Evolutionary conservation across 2,113 vertebrate species (phyloP), one percentile per base, ranked within the genome.

Genomic region (Eulemur macaco): DNA sequence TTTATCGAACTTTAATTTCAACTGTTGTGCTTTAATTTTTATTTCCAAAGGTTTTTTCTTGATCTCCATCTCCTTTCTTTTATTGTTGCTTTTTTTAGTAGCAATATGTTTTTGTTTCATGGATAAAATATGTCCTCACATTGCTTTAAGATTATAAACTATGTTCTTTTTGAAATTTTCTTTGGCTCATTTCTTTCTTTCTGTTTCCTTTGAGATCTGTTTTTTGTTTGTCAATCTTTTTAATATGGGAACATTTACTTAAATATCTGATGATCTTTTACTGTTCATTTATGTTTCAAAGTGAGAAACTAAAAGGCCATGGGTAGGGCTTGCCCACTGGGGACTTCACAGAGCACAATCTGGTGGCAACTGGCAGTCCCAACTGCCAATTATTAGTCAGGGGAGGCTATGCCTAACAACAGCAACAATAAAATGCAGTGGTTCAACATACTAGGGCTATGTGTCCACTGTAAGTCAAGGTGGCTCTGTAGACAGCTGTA

Each of bases 121-220:
- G 42, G 17, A 91, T 63, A 76, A 88, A 88, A 73, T 63, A 85
- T 25, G 45, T 95, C 56, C 31, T 96, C 13, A 92, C 11, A 94
- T 68, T 50, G 12, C 25, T 34, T n/a, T 89, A 37, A 37, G 17
- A 14, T 68, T 89, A 82, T 50, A 95, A 88, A 88, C 42, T 45
- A 60, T 5, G 63, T 54, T 74, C 13, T 31, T 83, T 93, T 93
- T 47, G 2, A 11, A 86, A 47, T 77, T 91, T 95, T 87, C 37
- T 64, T 73, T 58, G 42, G 31, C 15, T 73, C 21, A 27, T 34
- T 91, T 34, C 21, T 90, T 83, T 93, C 76, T 56, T 93, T 82
- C 42, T 84, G 5, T 88, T 88, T 88, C 34, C n/a, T 69, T 25
- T 89, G n/a, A 87, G 60, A 87, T 63, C 29, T 92, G 9, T 64